Conservation (phyloP, 2,888 invertebrate species). For the Coecobrya sp. region DNA sequence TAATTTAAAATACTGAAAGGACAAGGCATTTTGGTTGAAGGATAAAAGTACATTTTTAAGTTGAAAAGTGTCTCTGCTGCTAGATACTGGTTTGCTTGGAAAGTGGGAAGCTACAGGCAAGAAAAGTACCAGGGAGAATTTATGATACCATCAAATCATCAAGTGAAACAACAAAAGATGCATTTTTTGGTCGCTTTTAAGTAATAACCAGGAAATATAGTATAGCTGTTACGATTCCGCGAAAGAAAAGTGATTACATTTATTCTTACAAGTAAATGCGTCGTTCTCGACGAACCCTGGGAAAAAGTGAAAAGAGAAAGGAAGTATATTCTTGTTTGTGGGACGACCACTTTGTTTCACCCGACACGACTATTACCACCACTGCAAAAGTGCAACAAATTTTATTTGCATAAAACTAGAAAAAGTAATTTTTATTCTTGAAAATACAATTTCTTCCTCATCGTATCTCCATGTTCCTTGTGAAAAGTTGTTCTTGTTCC, state of each 20-base stretch:
- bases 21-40: not conserved
- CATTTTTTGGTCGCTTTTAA: not conserved
- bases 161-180: conserved; percentile 31
- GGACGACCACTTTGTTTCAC: conserved; percentile 29
- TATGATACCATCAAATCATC: conserved; percentile 41
- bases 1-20: conserved; percentile 7
- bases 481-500: not conserved
- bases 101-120: not conserved
- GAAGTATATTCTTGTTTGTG: conserved; percentile 6
- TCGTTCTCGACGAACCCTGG: not conserved
- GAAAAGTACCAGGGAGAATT: not conserved
- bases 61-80: not conserved
- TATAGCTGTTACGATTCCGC: not conserved
- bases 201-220: conserved; percentile 21
- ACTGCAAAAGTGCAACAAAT: conserved; percentile 25
- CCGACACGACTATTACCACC: not conserved
- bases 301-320: conserved; percentile 6
- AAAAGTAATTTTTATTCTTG: not conserved
- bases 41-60: not conserved
- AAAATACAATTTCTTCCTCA: not conserved
- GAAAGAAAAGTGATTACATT: conserved; percentile 38
- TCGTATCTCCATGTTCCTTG: not conserved
- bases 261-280: not conserved
- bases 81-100: not conserved
- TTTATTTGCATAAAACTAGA: conserved; percentile 41